Evolutionary conservation across 2,797 vertebrate species (phyloP).

Genomic region (Philypnodon macrostomus): DNA sequence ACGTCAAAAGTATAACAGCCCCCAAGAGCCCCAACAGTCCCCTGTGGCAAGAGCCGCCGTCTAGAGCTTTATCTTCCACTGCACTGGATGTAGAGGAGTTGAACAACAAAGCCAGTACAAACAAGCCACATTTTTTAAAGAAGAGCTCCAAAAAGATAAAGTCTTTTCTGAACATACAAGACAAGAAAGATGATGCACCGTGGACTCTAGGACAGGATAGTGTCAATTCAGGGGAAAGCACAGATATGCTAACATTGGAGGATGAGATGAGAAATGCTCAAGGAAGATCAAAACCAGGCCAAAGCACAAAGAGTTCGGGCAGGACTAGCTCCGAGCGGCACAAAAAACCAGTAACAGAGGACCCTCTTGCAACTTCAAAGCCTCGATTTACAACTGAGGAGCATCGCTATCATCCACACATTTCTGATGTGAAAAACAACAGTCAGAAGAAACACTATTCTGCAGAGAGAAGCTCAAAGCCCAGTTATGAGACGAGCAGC

Average conservation of each 20-base stretch:
- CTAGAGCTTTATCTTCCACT: conserved; percentile 82
- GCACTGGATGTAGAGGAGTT: conserved; percentile 72
- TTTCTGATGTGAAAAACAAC: conserved; percentile 20
- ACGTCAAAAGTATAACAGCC: conserved; percentile 62
- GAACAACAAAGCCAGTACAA: conserved; percentile 49
- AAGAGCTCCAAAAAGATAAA: conserved; percentile 86
- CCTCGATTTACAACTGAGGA: conserved; percentile 86
- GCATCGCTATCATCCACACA: conserved; percentile 68
- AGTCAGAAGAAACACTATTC: conserved; percentile 26
- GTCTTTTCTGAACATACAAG: conserved; percentile 85
- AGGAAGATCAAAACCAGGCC: conserved; percentile 53
- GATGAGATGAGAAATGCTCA: conserved; percentile 68
- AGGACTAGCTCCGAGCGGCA: conserved; percentile 71
- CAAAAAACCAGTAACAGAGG: conserved; percentile 63
- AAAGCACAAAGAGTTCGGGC: conserved; percentile 64
- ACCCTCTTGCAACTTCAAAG: conserved; percentile 76
- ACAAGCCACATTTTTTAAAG: conserved; percentile 82
- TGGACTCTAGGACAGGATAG: conserved; percentile 75
- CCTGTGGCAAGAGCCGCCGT: conserved; percentile 61
- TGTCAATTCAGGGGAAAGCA: conserved; percentile 80
- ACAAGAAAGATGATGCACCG: conserved; percentile 80
- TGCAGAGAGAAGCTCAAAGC: conserved; percentile 25
- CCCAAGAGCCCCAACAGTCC: conserved; percentile 22
- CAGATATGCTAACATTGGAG: conserved; percentile 84
- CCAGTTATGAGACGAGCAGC: conserved; percentile 43